Percentiles rank a stretch among this genome's conserved stretches.
Conservation (phyloP, 2,797 vertebrate species). For the Ceryle rudis region DNA sequence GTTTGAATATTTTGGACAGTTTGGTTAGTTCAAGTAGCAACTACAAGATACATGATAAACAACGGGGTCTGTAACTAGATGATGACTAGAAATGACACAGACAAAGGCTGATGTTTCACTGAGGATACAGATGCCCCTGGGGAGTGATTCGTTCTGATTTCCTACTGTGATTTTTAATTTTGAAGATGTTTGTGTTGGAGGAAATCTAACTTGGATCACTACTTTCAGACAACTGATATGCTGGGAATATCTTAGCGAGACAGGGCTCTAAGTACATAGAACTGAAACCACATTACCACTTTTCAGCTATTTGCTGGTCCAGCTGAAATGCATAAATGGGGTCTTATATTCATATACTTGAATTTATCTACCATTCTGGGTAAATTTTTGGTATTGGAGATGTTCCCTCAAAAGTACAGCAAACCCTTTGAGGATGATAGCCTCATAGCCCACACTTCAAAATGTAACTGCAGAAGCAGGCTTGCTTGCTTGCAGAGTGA, state of each 20-base stretch:
- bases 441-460: not conserved
- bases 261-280: not conserved
- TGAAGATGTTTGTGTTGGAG: not conserved
- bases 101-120: not conserved
- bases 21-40: not conserved
- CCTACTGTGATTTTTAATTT: constrained; percentile 14
- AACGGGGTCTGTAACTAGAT: not conserved
- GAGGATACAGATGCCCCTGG: not conserved
- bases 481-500: not conserved
- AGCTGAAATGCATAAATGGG: not conserved
- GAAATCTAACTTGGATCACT: not conserved
- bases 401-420: not conserved
- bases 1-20: not conserved
- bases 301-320: not conserved
- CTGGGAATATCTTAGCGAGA: not conserved
- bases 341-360: not conserved
- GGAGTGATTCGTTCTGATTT: constrained; percentile 5
- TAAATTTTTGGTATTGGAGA: not conserved
- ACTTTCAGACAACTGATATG: not conserved
- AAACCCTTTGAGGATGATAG: not conserved
- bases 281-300: not conserved
- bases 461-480: not conserved
- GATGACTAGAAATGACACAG: not conserved
- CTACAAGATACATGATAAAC: not conserved
- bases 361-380: not conserved